Evolutionary conservation across 2,797 vertebrate species (phyloP).

Genomic region (Pogoniulus pusillus): DNA sequence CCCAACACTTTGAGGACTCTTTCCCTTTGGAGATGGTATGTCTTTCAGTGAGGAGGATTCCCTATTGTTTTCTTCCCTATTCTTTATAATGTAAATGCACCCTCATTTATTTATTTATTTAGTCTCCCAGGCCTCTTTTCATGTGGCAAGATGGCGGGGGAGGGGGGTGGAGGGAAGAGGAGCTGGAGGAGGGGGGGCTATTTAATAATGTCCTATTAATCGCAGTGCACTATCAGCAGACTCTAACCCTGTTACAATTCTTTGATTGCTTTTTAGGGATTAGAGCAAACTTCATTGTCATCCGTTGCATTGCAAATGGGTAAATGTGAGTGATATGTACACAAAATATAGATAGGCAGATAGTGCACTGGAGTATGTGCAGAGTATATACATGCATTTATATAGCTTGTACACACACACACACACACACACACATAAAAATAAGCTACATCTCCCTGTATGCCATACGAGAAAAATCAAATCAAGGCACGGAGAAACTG

Average conservation of each 20-base stretch:
- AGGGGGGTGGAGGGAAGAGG: not conserved
- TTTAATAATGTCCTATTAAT: slow-evolving; percentile 78
- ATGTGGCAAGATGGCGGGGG: slow-evolving; percentile 43
- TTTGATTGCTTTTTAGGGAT: slow-evolving; percentile 81
- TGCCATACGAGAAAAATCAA: slow-evolving; percentile 80
- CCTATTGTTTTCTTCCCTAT: slow-evolving; percentile 65
- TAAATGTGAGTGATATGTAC: slow-evolving; percentile 77
- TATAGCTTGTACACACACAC: slow-evolving; percentile 56
- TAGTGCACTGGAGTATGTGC: slow-evolving; percentile 11
- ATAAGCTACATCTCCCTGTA: slow-evolving; percentile 73
- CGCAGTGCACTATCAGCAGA: slow-evolving; percentile 58
- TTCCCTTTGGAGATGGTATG: slow-evolving; percentile 52
- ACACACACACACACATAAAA: slow-evolving; percentile 64
- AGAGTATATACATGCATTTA: slow-evolving; percentile 58
- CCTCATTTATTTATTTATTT: slow-evolving; percentile 69
- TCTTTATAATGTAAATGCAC: slow-evolving; percentile 71
- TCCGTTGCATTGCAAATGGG: slow-evolving; percentile 77
- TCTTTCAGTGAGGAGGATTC: slow-evolving; percentile 64
- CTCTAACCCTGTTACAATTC: slow-evolving; percentile 70
- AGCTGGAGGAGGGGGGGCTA: slow-evolving; percentile 24
- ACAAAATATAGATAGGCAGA: slow-evolving; percentile 58
- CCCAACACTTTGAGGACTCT: slow-evolving; percentile 36
- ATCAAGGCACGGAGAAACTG: slow-evolving; percentile 82
- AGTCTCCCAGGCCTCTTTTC: slow-evolving; percentile 48
- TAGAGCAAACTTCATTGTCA: slow-evolving; percentile 81